phyloP scores from a whole-genome alignment of 2,113 vertebrate species.

The Scomber scombrus region DNA sequence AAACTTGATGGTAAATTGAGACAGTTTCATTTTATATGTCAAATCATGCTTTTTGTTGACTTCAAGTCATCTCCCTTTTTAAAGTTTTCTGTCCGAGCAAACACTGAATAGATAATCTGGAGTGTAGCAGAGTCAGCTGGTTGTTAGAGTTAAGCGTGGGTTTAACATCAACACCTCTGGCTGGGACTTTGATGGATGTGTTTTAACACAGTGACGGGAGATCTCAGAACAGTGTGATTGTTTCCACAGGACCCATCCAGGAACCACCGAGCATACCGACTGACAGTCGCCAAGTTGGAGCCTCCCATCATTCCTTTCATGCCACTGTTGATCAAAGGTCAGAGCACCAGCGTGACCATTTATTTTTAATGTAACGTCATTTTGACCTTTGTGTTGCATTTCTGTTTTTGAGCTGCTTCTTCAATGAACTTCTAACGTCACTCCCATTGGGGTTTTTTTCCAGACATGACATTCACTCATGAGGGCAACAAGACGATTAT shows the following conservation, averaged over 20 bases:
- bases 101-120: conserved; percentile 11
- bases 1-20: conserved; percentile 94
- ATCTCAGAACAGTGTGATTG: conserved; percentile 62
- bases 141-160: conserved; percentile 15
- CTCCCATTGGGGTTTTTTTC: conserved; percentile 61
- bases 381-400: not conserved
- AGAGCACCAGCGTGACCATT: conserved; percentile 29
- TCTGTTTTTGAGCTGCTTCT: conserved; percentile 9
- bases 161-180: not conserved
- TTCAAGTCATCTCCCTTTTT: not conserved
- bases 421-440: conserved; percentile 19
- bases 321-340: conserved; percentile 99
- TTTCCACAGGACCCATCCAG: conserved; percentile 94
- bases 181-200: conserved; percentile 46
- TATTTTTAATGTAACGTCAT: not conserved
- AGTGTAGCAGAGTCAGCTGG: conserved; percentile 30
- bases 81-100: not conserved
- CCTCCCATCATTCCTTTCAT: conserved; percentile 98
- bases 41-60: not conserved
- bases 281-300: conserved; percentile 94
- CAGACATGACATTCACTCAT: conserved; percentile 99
- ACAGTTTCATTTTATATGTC: rapidly evolving
- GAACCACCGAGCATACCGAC: conserved; percentile 95
- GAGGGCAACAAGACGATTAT: conserved; percentile 98
- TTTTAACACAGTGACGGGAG: conserved; percentile 32